These are phyloP conservation scores for Meiosimyza decipiens DNA, from an alignment of 2,888 invertebrate species.

Conservation along the genomic window DNA sequence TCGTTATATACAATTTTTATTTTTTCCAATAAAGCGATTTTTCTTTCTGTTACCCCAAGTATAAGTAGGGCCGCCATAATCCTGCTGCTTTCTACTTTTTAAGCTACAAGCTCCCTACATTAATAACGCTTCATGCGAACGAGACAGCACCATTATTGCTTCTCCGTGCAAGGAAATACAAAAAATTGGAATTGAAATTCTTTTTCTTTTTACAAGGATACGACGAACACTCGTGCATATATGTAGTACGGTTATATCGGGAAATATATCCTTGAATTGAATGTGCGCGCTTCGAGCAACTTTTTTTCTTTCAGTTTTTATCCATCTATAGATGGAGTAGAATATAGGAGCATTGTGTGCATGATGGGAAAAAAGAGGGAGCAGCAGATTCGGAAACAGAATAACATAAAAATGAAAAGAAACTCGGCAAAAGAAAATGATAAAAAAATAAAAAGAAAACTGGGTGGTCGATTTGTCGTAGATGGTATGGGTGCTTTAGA, in stretches of 20 bases:
- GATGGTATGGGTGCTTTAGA: too few relatives aligned
- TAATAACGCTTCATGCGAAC: conserved; percentile 31
- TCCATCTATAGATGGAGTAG: neutral
- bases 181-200: conserved; percentile 11
- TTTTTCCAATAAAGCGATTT: conserved; percentile 34
- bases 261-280: conserved; percentile 32
- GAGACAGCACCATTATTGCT: conserved; percentile 34
- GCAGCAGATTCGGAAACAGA: conserved; percentile 18
- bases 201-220: conserved; percentile 4
- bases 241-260: conserved; percentile 10
- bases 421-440: neutral
- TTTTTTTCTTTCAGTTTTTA: neutral
- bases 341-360: too few relatives aligned
- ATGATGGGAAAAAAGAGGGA: conserved; percentile 20
- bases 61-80: neutral
- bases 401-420: neutral
- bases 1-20: conserved; percentile 14
- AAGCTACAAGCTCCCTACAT: conserved; percentile 22
- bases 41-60: neutral
- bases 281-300: conserved; percentile 28
- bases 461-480: neutral
- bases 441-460: conserved; percentile 9
- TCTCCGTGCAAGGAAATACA: neutral
- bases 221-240: conserved; percentile 4
- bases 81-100: neutral